These are phyloP conservation scores for Ictidomys tridecemlineatus DNA, from an alignment of 2,113 vertebrate species.

Conservation along the genomic window DNA sequence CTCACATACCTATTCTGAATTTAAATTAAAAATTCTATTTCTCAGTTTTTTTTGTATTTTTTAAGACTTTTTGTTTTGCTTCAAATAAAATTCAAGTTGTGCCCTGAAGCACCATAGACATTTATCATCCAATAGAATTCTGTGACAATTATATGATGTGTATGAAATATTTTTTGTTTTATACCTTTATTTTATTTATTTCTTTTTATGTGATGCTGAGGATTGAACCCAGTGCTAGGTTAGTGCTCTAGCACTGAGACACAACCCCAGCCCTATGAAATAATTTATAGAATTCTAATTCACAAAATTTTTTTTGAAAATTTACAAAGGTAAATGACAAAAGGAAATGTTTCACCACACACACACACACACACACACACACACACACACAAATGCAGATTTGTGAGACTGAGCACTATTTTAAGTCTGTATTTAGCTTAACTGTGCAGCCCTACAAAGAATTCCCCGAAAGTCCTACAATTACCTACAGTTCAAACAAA, in stretches of 20 bases:
- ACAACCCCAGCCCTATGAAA: background rate
- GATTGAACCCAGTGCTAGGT: too few species aligned
- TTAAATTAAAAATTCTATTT: slow-evolving; percentile 43
- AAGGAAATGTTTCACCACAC: background rate
- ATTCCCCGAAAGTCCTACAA: background rate
- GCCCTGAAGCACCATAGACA: background rate
- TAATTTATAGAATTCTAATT: slow-evolving; percentile 13
- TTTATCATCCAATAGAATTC: background rate
- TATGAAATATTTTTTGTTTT: background rate
- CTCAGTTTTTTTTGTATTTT: slow-evolving; percentile 23
- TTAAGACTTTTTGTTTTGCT: background rate
- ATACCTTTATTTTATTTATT: too few species aligned
- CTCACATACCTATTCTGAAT: background rate
- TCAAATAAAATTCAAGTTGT: slow-evolving; percentile 50
- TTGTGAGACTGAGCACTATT: background rate
- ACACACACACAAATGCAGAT: background rate
- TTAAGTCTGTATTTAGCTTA: slow-evolving; percentile 16
- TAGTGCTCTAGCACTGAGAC: too few species aligned
- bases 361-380: background rate
- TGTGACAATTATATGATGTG: background rate
- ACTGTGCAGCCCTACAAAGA: background rate
- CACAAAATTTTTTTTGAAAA: background rate
- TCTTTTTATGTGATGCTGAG: too few species aligned
- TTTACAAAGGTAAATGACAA: slow-evolving; percentile 1
- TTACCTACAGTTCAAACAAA: background rate